Base-by-base conservation (phyloP, 2,888 invertebrate genomes). In the Callimorpha dominula region DNA sequence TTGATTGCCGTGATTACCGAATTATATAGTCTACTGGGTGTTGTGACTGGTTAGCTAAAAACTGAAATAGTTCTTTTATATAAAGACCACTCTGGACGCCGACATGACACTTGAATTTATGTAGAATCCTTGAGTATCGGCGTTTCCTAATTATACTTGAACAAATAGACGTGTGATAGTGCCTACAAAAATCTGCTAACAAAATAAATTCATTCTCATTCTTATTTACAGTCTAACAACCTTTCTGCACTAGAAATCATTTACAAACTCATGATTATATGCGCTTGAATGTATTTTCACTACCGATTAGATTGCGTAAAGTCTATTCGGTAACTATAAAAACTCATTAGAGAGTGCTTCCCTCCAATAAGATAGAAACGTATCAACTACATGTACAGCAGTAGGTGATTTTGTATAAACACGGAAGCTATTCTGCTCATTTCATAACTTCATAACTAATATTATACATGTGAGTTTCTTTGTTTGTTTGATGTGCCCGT, bases 311-410 rank as follows among this genome's bases (percentile, higher is more conserved):
- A 60, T 60, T 60, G 31, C 60, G 9, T 60, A 60, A 60, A 60
- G 60, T 31, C 60, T 60, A 60, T 60, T 60, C 60, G 60, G 31
- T 60, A 60, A 60, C 60, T 31, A 60, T 60, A 60, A 60, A 60
- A 60, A 60, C 60, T 31, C 60, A 60, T 60, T 60, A 60, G 14
- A 60, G 12, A 31, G 31, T 60, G 31, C 60, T 60, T 60, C 57
- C 57, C 57, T 20, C 12, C 57, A 20, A 20, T 60, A 60, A 60
- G 12, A 20, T 31, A 9, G 20, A 31, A 50, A 50, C 14, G 15
- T 14, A 14, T 60, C 9, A 57, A 11, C 11, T 31, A 12, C 20
- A 57, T 57, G 12, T 57, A 57, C 57, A 20, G 2, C 7, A 60
- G 31, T 57, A 31, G 4, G 6, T 31, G 57, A 4, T 31, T 9